Evolutionary conservation across 2,888 invertebrate genomes (phyloP).

Genomic region (Megaustenia siamemsis): DNA sequence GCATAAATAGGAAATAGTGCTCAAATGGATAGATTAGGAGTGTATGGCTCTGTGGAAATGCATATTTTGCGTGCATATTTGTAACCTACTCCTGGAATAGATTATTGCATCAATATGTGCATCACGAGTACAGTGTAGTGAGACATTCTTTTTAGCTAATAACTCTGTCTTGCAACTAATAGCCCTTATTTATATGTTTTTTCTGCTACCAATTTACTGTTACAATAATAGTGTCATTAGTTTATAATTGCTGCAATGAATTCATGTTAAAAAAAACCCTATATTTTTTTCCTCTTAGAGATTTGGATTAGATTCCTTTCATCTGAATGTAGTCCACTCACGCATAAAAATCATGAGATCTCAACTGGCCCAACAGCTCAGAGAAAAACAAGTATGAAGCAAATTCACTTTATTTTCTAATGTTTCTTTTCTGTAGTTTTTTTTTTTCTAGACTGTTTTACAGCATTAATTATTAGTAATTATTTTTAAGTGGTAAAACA

Average conservation of each 20-base stretch:
- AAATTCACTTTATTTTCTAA: neutral
- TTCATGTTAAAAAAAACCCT: neutral
- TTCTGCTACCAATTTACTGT: no score
- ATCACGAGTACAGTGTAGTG: no score
- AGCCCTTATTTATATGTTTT: no score
- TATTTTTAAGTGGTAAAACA: neutral
- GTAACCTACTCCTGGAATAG: no score
- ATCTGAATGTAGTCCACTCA: slow-evolving; percentile 66
- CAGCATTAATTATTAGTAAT: neutral
- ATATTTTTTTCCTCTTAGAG: slow-evolving; percentile 57
- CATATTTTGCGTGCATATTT: no score
- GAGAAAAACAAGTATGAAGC: slow-evolving; percentile 30
- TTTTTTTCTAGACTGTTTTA: neutral
- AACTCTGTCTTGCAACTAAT: no score
- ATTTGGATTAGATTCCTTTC: slow-evolving; percentile 66
- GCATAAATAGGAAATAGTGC: no score
- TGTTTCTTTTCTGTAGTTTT: neutral
- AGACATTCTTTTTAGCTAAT: no score
- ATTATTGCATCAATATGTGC: no score
- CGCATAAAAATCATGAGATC: slow-evolving; percentile 68
- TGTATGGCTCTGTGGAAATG: no score
- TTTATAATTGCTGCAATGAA: neutral
- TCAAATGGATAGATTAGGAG: no score
- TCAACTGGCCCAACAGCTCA: slow-evolving; percentile 34
- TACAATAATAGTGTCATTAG: no score